Evolutionary conservation across 2,797 vertebrate genomes (phyloP), one percentile per base, ranked within the genome.

Genomic region (Oophaga sylvatica): DNA sequence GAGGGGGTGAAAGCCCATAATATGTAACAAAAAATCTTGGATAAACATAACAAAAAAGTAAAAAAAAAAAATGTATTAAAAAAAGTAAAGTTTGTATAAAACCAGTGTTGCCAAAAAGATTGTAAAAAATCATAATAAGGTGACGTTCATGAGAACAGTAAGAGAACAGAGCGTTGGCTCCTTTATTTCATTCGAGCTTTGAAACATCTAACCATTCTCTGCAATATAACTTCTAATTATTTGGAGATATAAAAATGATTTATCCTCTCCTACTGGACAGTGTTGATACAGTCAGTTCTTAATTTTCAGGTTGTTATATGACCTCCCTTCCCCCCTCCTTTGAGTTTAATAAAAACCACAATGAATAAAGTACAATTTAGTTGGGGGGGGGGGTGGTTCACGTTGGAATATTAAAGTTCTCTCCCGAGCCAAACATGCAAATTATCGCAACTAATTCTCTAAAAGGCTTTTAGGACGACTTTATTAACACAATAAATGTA

Each of bases 401-500:
- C 31, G 48, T 60, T 60, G 13, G 68, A 73, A 83, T 31, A 73
- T 62, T 17, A 6, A 84, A 75, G 31, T 67, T 62, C 80, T 67
- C 67, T 45, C 41, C 8, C 20, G 56, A 60, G 70, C 31, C 80
- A 45, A 45, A 75, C 82, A 73, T 84, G 31, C 56, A 84, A 35
- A 73, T 83, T 48, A 83, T 83, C 22, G 17, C 48, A 59, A 70
- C 65, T 83, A 68, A 71, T 83, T 60, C 81, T 75, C 57, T 65
- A 67, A 79, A 79, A 79, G 63, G 45, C 62, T 79, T 85, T 78
- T 65, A 85, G 41, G 60, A 48, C 11, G 59, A 77, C 83, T 85
- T 85, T 85, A 57, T 81, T 84, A 73, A 78, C 60, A 78, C 35
- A 65, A 85, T 77, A 68, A 79, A 79, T 56, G 76, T 79, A 85